These are phyloP conservation scores for Pipistrellus nathusii DNA, from an alignment of 2,797 vertebrate genomes.

Conservation along the genomic window DNA sequence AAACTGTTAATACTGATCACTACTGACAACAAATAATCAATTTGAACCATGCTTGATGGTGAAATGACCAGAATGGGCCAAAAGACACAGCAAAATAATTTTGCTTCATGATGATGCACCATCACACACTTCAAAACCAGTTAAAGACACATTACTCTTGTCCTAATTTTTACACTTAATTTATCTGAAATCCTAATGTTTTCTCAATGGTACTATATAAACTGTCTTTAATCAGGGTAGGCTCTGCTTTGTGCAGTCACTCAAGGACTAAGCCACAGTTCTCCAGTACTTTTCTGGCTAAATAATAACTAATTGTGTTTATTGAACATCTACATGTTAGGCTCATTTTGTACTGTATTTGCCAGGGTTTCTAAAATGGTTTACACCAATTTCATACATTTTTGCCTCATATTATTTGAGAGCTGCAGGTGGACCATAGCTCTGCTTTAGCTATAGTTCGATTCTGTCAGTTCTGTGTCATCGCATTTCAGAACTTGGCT, in stretches of 20 bases:
- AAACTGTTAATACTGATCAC: too few species aligned
- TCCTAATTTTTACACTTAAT: not conserved
- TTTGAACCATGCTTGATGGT: too few species aligned
- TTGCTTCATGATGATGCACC: too few species aligned
- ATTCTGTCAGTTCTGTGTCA: not conserved
- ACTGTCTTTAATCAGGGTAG: not conserved
- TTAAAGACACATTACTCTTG: not conserved
- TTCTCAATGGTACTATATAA: not conserved
- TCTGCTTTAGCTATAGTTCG: not conserved
- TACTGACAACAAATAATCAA: too few species aligned
- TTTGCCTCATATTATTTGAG: not conserved
- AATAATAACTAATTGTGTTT: not conserved
- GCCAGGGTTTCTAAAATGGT: not conserved
- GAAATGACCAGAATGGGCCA: too few species aligned
- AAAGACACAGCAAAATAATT: too few species aligned
- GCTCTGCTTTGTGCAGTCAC: not conserved
- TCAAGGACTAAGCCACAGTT: conserved; percentile 20
- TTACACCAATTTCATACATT: not conserved
- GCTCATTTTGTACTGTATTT: not conserved
- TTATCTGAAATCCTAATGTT: conserved; percentile 10
- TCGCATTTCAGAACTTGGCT: conserved; percentile 37
- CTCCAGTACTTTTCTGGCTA: not conserved
- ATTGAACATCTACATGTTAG: not conserved
- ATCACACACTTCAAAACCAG: too few species aligned
- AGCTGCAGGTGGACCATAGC: not conserved